phyloP scores from a whole-genome alignment of 2,797 vertebrate species.

The Arvicola amphibius region DNA sequence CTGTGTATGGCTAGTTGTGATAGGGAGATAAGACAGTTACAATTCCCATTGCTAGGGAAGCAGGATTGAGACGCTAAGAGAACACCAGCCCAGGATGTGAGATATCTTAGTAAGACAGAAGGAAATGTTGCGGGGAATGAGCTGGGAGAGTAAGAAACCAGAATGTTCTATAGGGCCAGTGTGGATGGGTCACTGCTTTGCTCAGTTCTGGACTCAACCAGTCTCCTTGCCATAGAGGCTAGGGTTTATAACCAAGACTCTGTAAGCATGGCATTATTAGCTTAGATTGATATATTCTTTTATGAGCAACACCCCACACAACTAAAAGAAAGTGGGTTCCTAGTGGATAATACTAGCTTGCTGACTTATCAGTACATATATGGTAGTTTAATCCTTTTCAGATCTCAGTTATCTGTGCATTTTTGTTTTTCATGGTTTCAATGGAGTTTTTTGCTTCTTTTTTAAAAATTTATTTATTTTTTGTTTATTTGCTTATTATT shows the following conservation, averaged over 20 bases:
- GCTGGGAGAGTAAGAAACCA: neutral
- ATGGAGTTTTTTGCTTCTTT: neutral
- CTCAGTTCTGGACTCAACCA: neutral
- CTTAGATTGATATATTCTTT: neutral
- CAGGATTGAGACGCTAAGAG: neutral
- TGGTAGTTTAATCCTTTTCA: neutral
- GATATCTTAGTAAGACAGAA: neutral
- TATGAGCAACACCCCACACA: neutral
- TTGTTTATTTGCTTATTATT: neutral
- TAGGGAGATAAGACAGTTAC: no score
- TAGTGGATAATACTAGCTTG: neutral
- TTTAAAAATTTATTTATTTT: neutral
- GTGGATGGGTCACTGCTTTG: no score
- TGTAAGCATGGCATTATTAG: neutral
- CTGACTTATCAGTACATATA: neutral
- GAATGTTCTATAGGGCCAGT: neutral
- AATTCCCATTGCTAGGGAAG: neutral
- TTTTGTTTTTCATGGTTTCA: neutral
- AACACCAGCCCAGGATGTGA: neutral
- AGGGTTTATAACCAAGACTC: neutral
- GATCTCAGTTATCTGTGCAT: neutral
- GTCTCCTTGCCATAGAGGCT: neutral
- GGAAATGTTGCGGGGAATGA: neutral
- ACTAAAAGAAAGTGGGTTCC: neutral
- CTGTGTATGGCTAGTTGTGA: neutral